Evolutionary conservation across 2,888 invertebrate species (phyloP), one percentile per base, ranked within the genome.

Genomic region (Anaspis maculata): DNA sequence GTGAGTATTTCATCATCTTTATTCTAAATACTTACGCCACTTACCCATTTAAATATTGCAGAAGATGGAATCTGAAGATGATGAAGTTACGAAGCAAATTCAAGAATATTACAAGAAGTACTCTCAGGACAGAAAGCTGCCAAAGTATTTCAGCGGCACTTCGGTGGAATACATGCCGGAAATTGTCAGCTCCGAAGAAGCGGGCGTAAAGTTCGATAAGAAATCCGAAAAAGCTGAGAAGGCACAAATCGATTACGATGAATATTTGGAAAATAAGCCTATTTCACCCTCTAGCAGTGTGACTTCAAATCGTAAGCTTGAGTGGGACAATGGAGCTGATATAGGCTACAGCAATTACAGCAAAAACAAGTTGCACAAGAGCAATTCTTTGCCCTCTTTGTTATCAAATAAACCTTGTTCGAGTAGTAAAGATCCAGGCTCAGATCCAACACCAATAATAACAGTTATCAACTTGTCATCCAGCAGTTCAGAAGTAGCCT

Each of bases 241-340:
- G 13, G 34, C 28, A 25, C 15, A 25, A 11, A 34, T 32, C n/a
- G 28, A 27, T 16, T 12, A n/a, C 6, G 33, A 41, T 14, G 40
- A 44, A 34, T 29, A 38, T n/a, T 16, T n/a, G n/a, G 32, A 37
- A 16, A 23, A 27, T 7, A 37, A 37, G 27, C 39, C 39, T 22
- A 32, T 71, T 13, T 83, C 85, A 3, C 85, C 87, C 1, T 77
- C 83, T 11, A 86, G 85, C 42, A 82, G 83, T 54, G 64, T 80
- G 0, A 76, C 82, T 30, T 82, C 83, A 1, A 79, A 77, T 52
- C 74, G 79, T 30, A 82, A 80, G 42, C 65, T 89, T 2, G 89
- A 89, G 67, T 89, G 89, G 89, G 89, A 89, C 58, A 87, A 84
- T 21, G 76, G 87, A 13, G 89, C 84, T 1, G 89, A 89, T 66